Evolutionary conservation across 2,888 invertebrate genomes (phyloP), one percentile per base, ranked within the genome.

Genomic region (Yponomeuta plumbellus): DNA sequence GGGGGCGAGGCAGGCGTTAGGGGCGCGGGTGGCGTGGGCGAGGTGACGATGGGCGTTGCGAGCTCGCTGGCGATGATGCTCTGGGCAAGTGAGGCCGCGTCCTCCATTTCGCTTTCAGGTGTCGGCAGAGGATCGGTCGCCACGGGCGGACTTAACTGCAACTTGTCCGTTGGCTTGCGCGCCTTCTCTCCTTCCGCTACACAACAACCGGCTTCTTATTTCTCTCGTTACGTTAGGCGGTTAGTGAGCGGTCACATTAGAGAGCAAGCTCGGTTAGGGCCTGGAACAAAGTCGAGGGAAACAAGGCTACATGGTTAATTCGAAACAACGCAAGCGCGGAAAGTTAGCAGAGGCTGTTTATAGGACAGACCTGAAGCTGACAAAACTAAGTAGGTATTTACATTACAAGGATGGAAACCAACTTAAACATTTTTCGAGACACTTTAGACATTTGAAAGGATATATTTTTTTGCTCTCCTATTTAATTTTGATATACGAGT

Each of bases 181-280:
- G 69, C 68, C 66, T 69, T 69, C 67, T 88, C 91, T 64, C 66
- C 69, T 67, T 66, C 69, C 79, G 86, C 92, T 91, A 91, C 84
- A 89, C 89, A 89, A 91, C 86, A 88, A 89, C 83, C 85, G 83
- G 85, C 88, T 84, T 88, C 69, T 71, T 87, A 88, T 81, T 52
- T 84, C 85, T 86, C 88, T 84, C 80, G 80, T 81, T 84, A 82
- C 84, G 79, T 91, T 89, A 91, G 83, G 81, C 86, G 80, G 90
- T 92, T 92, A 92, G 91, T 92, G 89, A 79, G 91, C 88, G 85
- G 81, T 92, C 92, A 92, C 92, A 92, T 90, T 88, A 92, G 81
- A 86, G 91, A 87, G 88, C 92, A 92, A 92, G 91, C 91, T 88
- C 91, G 91, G 91, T 91, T 91, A 92, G 89, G 86, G 91, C 91